These are phyloP conservation scores for Zaprionus gabonicus DNA, from an alignment of 1,140 invertebrate genomes.

Conservation along the genomic window DNA sequence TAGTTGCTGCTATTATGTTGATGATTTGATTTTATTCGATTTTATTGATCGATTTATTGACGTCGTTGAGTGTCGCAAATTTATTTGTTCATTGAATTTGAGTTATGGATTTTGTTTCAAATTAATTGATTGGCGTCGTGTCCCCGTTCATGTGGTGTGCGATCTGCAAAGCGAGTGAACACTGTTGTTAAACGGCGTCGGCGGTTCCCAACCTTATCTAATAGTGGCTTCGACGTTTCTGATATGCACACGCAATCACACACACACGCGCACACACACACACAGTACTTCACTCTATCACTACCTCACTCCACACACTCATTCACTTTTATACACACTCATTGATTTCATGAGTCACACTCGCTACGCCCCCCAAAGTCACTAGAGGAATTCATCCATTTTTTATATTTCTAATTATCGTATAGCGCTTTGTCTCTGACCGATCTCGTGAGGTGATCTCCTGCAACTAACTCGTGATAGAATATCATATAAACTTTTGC, in stretches of 20 bases:
- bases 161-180: slow-evolving; percentile 54
- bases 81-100: slow-evolving; percentile 82
- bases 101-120: slow-evolving; percentile 70
- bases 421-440: not conserved
- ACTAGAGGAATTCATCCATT: not conserved
- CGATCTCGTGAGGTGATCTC: not conserved
- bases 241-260: slow-evolving; percentile 55
- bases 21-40: slow-evolving; percentile 40
- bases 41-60: slow-evolving; percentile 78
- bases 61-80: slow-evolving; percentile 61
- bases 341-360: slow-evolving; percentile 29
- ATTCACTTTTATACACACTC: not conserved
- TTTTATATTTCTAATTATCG: not conserved
- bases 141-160: slow-evolving; percentile 5
- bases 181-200: not conserved
- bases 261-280: not conserved
- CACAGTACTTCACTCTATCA: too few relatives aligned
- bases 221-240: slow-evolving; percentile 54
- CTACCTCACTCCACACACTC: slow-evolving; percentile 12
- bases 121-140: slow-evolving; percentile 64
- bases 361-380: not conserved
- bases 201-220: slow-evolving; percentile 22
- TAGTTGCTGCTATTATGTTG: slow-evolving; percentile 29
- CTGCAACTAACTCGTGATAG: not conserved
- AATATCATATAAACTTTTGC: not conserved